Percentiles rank a stretch among this genome's conserved stretches.
phyloP scores from a whole-genome alignment of 2,797 vertebrate genomes.

The Anomalospiza imberbis region DNA sequence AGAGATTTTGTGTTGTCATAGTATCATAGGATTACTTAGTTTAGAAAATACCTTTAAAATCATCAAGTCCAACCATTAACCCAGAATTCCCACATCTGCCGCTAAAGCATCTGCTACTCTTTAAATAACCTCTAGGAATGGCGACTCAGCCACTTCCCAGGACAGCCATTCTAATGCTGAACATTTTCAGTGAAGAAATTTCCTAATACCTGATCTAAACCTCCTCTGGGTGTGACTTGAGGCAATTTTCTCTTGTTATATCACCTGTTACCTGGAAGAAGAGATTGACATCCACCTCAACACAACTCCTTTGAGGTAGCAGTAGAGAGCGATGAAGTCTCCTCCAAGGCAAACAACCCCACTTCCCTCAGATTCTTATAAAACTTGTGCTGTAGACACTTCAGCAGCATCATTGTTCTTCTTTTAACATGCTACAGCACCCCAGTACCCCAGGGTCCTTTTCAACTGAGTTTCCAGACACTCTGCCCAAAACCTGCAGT shows the following conservation, averaged over 20 bases:
- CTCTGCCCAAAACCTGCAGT: background rate
- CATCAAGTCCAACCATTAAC: background rate
- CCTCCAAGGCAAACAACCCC: background rate
- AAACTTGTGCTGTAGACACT: background rate
- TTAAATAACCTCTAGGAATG: background rate
- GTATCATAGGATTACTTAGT: background rate
- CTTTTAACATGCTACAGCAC: background rate
- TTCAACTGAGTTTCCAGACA: background rate
- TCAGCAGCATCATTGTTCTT: background rate
- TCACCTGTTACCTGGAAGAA: background rate
- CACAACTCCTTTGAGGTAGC: background rate
- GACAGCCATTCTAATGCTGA: background rate
- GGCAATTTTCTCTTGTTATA: background rate
- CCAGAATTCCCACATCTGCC: background rate
- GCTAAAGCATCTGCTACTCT: background rate
- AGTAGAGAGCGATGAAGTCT: background rate
- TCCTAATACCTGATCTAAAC: background rate
- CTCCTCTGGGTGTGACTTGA: background rate
- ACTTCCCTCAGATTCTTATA: background rate
- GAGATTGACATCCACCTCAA: background rate
- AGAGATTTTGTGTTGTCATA: background rate
- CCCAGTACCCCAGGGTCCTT: background rate
- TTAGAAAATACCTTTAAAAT: background rate
- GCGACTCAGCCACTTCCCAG: too few species aligned
- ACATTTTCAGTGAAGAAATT: background rate